A percentile compares a stretch with the other conserved stretches of the same genome.
These are phyloP conservation scores for Hydrochoerus hydrochaeris DNA, from an alignment of 2,113 vertebrate genomes.

Conservation along the genomic window DNA sequence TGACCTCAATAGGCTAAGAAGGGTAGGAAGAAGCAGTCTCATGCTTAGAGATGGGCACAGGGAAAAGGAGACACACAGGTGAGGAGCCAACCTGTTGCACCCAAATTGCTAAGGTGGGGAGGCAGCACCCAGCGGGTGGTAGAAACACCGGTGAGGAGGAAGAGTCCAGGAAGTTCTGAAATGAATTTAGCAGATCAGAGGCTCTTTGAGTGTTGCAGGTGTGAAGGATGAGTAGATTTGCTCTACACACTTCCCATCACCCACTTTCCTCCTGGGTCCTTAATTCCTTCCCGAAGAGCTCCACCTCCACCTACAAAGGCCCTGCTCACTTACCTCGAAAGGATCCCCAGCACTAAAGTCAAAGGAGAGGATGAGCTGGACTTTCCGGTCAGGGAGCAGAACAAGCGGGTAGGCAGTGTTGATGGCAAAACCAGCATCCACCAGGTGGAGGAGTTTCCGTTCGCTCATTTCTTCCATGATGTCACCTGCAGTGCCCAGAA, in stretches of 20 bases:
- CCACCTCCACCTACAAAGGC: not conserved
- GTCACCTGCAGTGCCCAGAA: not conserved
- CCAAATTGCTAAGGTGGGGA: not conserved
- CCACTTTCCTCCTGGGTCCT: not conserved
- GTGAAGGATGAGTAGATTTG: not conserved
- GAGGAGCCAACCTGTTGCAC: not conserved
- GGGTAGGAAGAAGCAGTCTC: not conserved
- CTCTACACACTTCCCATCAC: not conserved
- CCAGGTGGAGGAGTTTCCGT: constrained; percentile 39
- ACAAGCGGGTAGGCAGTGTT: constrained; percentile 81
- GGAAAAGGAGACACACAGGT: not conserved
- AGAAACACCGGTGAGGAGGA: not conserved
- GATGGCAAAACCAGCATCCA: constrained; percentile 82
- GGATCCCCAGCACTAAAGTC: constrained; percentile 83
- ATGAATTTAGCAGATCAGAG: not conserved
- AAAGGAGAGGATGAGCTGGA: constrained; percentile 83
- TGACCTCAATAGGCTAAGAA: not conserved
- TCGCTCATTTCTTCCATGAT: not conserved
- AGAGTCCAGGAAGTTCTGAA: not conserved
- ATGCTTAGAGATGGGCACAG: not conserved
- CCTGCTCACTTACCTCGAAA: constrained; percentile 78
- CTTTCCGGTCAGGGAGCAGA: constrained; percentile 52
- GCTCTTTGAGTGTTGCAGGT: no score
- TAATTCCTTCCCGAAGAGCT: not conserved
- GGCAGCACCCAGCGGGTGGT: not conserved